Percentiles rank a stretch among this genome's conserved stretches.
Evolutionary conservation across 2,888 invertebrate genomes (phyloP).

Genomic region (Rhyacophila evoluta): DNA sequence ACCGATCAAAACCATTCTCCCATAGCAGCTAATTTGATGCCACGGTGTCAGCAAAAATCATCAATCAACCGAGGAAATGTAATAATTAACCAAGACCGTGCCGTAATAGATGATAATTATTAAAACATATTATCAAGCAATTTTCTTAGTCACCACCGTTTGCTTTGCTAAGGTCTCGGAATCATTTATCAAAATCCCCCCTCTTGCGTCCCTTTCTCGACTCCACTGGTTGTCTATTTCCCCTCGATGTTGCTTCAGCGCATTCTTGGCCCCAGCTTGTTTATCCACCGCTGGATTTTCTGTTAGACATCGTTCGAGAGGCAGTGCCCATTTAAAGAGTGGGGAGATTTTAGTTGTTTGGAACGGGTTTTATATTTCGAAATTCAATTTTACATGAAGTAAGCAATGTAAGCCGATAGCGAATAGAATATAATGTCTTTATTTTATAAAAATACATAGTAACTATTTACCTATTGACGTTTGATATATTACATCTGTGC

Average conservation of each 20-base stretch:
- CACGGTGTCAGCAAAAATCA: conserved; percentile 34
- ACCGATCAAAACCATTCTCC: background rate
- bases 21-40: background rate
- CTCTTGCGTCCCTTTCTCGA: background rate
- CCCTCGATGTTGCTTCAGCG: conserved; percentile 13
- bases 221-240: conserved; percentile 64
- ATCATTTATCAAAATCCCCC: conserved; percentile 44
- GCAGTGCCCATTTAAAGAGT: background rate
- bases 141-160: conserved; percentile 51
- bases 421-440: no score
- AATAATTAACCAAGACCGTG: conserved; percentile 47
- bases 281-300: background rate
- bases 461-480: no score
- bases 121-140: conserved; percentile 53
- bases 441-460: no score
- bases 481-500: no score
- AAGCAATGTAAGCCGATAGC: background rate
- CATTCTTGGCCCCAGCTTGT: conserved; percentile 13
- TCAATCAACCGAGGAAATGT: conserved; percentile 43
- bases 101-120: conserved; percentile 51
- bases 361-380: background rate
- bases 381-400: background rate
- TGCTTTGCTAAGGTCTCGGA: conserved; percentile 44
- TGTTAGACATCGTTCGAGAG: background rate
- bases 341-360: background rate